These are phyloP conservation scores for Brachypodius melanocephalos DNA, from an alignment of 2,113 vertebrate species.

Conservation along the genomic window DNA sequence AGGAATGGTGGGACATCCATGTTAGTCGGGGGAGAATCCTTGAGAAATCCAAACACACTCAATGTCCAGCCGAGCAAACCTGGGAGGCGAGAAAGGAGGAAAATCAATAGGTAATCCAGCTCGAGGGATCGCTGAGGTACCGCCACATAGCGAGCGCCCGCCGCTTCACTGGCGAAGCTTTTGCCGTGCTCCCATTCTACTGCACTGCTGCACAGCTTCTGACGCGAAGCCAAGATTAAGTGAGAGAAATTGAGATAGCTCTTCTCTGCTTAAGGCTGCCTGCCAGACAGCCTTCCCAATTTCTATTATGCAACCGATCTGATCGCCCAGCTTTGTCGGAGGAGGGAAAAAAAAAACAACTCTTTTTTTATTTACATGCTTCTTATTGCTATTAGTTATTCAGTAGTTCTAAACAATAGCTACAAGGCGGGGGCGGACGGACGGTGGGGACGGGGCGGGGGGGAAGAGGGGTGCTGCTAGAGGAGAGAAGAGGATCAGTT, in stretches of 20 bases:
- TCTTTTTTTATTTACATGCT: slow-evolving; percentile 25
- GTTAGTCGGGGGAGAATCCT: slow-evolving; percentile 84
- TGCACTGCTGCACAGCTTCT: slow-evolving; percentile 93
- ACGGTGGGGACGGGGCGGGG: background rate
- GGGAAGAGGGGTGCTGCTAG: background rate
- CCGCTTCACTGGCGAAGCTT: slow-evolving; percentile 74
- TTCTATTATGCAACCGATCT: slow-evolving; percentile 71
- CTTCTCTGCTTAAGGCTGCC: slow-evolving; percentile 72
- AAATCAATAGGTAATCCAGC: slow-evolving; percentile 78
- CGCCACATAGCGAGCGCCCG: slow-evolving; percentile 74
- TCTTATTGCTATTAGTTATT: background rate
- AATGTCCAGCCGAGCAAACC: slow-evolving; percentile 75
- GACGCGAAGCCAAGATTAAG: slow-evolving; percentile 92
- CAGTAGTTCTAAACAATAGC: slow-evolving; percentile 52
- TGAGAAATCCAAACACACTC: slow-evolving; percentile 84
- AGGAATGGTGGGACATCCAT: slow-evolving; percentile 93
- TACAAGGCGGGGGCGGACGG: background rate
- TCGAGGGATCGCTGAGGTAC: slow-evolving; percentile 59
- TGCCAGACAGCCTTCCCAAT: slow-evolving; percentile 76
- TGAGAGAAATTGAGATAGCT: slow-evolving; percentile 84
- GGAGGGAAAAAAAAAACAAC: background rate
- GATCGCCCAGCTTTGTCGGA: slow-evolving; percentile 19
- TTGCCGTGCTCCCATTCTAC: slow-evolving; percentile 80
- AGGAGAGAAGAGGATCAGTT: background rate
- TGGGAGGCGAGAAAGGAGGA: slow-evolving; percentile 76